Evolutionary conservation across 2,797 vertebrate genomes (phyloP).

Genomic region (Pelobates cultripes): DNA sequence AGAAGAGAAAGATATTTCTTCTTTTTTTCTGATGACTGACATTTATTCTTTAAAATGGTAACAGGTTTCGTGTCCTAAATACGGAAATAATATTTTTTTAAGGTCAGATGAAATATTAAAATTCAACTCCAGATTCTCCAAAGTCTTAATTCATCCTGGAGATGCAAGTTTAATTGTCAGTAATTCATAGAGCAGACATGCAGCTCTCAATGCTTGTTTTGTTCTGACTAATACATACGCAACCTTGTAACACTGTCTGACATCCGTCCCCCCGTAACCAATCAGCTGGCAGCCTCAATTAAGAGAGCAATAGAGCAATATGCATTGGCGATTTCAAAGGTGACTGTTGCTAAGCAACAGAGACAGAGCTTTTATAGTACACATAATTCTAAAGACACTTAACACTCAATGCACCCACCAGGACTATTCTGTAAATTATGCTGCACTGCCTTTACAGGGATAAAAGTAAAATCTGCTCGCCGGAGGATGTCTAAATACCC

Average conservation of each 20-base stretch:
- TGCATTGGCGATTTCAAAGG: slow-evolving; percentile 58
- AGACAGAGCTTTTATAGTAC: slow-evolving; percentile 48
- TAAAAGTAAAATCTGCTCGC: no score
- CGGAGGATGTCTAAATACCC: no score
- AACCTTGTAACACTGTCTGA: slow-evolving; percentile 9
- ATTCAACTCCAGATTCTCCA: no score
- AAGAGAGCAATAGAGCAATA: slow-evolving; percentile 51
- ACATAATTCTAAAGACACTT: neutral
- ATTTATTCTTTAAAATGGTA: no score
- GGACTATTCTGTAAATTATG: neutral
- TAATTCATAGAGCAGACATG: neutral
- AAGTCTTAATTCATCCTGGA: no score
- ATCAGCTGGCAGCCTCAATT: slow-evolving; percentile 25
- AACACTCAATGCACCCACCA: neutral
- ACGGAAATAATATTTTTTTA: no score
- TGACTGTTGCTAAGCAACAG: slow-evolving; percentile 67
- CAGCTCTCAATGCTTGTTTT: neutral
- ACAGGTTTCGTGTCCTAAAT: no score
- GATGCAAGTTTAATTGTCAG: neutral
- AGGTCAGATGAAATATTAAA: no score
- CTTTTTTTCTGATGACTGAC: no score
- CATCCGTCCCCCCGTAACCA: slow-evolving; percentile 1
- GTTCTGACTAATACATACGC: neutral
- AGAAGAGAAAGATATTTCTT: no score
- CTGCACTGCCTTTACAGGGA: no score